phyloP scores from a whole-genome alignment of 2,113 vertebrate genomes.

The Cheirogaleus medius region DNA sequence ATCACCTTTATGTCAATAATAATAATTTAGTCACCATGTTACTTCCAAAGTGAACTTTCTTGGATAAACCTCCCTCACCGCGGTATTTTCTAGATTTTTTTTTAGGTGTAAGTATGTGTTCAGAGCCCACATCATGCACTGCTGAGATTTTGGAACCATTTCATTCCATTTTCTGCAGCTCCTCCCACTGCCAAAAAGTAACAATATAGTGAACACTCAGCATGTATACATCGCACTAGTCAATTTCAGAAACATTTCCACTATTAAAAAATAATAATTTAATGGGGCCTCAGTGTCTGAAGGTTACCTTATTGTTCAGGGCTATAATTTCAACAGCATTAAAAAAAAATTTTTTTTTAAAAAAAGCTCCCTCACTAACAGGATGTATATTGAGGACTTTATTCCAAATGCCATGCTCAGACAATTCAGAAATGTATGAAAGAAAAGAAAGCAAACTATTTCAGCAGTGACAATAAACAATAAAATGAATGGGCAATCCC shows the following conservation, averaged over 20 bases:
- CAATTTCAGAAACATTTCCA: conserved; percentile 64
- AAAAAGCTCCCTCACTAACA: conserved; percentile 46
- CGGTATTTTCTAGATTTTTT: conserved; percentile 59
- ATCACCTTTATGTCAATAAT: conserved; percentile 54
- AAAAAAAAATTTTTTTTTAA: conserved; percentile 28
- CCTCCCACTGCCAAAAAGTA: conserved; percentile 54
- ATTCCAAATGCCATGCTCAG: conserved; percentile 35
- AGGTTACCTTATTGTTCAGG: conserved; percentile 69
- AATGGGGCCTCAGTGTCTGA: conserved; percentile 41
- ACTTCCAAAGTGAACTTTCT: conserved; percentile 63
- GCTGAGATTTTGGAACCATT: conserved; percentile 60
- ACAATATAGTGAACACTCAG: conserved; percentile 40
- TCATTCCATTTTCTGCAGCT: conserved; percentile 59
- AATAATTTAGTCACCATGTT: conserved; percentile 67
- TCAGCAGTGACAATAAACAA: conserved; percentile 26
- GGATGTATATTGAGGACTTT: conserved; percentile 56
- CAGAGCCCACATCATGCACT: neutral
- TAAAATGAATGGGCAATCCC: conserved; percentile 15
- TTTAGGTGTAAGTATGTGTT: conserved; percentile 61
- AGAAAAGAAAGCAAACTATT: conserved; percentile 36
- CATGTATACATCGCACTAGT: conserved; percentile 43
- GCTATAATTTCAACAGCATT: conserved; percentile 69
- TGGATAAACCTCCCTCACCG: conserved; percentile 24
- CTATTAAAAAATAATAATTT: conserved; percentile 78
- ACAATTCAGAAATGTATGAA: conserved; percentile 54